Evolutionary conservation across 2,888 invertebrate genomes (phyloP), one percentile per base, ranked within the genome.

Genomic region (Zootermopsis nevadensis): DNA sequence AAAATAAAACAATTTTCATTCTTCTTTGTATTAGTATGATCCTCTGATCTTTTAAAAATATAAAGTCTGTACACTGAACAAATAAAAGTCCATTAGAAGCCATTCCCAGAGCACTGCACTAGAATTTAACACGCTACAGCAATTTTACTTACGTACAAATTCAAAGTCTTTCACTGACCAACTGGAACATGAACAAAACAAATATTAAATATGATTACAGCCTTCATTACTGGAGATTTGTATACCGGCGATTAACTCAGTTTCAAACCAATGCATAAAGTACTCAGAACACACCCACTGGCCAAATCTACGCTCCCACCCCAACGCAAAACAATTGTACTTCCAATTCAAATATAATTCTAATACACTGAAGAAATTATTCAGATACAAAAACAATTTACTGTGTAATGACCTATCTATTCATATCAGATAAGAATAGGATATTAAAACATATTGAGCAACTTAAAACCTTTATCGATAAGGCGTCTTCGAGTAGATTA

Each of bases 401-500:
- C 66, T 69, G 22, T 33, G 7, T 27, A 74, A 22, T 74, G n/a
- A 74, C n/a, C 33, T 74, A 31, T 74, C 42, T 38, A 74, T 74
- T 74, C 42, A 38, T 74, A 74, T 60, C 48, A 53, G 53, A 76
- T 76, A 72, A 30, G 82, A 82, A 82, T 72, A 72, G 72, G 60
- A 82, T 38, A 82, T 35, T 67, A 53, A 79, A 79, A 33, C 27
- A n/a, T 77, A 82, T 84, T 84, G 84, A 84, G 84, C 84, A 84
- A 83, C 38, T 69, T 66, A 38, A 55, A 81, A 83, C 83, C 81
- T 84, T 80, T 81, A 19, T 31, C 60, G 53, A 38, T 24, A 83
- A 81, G 82, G 67, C 4, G 42, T 77, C 66, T 79, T 83, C 80
- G 53, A 83, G 83, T 77, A 81, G 83, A 76, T 74, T 79, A 77